Conservation (phyloP, 1,140 invertebrate species). For the Wasmannia auropunctata region DNA sequence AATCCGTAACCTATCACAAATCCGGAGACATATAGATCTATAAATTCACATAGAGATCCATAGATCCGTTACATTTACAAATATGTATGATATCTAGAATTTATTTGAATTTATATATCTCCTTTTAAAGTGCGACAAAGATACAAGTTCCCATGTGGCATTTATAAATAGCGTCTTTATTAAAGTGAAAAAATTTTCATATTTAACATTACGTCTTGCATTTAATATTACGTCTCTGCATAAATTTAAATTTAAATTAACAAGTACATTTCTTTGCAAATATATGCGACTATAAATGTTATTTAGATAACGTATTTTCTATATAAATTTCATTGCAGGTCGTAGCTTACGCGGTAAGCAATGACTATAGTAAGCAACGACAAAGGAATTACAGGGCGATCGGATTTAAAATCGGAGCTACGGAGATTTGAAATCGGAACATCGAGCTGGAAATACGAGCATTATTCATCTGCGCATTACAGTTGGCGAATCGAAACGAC, state of each 20-base stretch:
- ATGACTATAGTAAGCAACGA: not conserved
- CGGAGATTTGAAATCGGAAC: slow-evolving; percentile 8
- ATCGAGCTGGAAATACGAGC: not conserved
- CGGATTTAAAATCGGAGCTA: not conserved
- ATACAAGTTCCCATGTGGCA: not conserved
- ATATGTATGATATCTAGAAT: not conserved
- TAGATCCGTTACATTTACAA: not conserved
- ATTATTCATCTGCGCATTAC: not conserved
- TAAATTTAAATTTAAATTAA: slow-evolving; percentile 30
- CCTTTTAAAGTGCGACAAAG: not conserved
- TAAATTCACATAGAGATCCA: not conserved
- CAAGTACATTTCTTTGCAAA: not conserved
- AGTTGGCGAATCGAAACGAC: not conserved
- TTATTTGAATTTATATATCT: not conserved
- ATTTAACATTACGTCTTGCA: not conserved
- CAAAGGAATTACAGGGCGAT: not conserved
- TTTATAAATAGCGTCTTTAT: not conserved
- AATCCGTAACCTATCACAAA: not conserved
- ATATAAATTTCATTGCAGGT: not conserved
- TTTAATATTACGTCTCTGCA: not conserved
- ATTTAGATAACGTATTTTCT: not conserved
- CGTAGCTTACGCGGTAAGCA: too few relatives aligned
- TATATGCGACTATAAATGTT: not conserved
- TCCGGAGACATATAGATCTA: not conserved
- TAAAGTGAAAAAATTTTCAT: not conserved